phyloP scores from a whole-genome alignment of 2,888 invertebrate species.

The Brachyopa scutellaris region DNA sequence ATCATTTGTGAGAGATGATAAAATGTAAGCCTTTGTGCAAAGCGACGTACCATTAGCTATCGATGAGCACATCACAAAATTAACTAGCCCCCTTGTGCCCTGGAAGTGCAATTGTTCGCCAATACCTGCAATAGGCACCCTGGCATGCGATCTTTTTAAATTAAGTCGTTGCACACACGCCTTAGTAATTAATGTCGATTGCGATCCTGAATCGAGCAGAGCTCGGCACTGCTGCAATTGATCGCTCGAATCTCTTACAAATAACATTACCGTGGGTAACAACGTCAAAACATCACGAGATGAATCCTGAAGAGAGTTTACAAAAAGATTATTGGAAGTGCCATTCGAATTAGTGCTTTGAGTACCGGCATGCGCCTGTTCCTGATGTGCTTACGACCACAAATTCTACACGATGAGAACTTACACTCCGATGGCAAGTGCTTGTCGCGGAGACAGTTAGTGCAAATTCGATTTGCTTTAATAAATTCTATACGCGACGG shows the following conservation, averaged over 20 bases:
- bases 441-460: conserved; percentile 23
- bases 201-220: conserved; percentile 26
- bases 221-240: conserved; percentile 16
- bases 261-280: conserved; percentile 13
- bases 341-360: not conserved
- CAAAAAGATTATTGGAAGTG: not conserved
- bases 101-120: not conserved
- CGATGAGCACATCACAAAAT: conserved; percentile 2
- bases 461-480: conserved; percentile 8
- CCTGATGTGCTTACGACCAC: conserved; percentile 12
- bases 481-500: conserved; percentile 3
- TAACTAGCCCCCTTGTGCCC: conserved; percentile 22
- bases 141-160: conserved; percentile 20
- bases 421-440: conserved; percentile 4
- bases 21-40: conserved; percentile 10
- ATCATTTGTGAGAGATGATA: conserved; percentile 1
- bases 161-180: not conserved
- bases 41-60: not conserved
- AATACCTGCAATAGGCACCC: conserved; percentile 3
- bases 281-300: not conserved
- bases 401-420: conserved; percentile 5
- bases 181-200: conserved; percentile 36
- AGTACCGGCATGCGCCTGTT: not conserved
- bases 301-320: not conserved
- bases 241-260: not conserved